Percentiles rank a stretch among this genome's conserved stretches.
Conservation (phyloP, 2,888 invertebrate genomes). For the Drosophila paramelanica region DNA sequence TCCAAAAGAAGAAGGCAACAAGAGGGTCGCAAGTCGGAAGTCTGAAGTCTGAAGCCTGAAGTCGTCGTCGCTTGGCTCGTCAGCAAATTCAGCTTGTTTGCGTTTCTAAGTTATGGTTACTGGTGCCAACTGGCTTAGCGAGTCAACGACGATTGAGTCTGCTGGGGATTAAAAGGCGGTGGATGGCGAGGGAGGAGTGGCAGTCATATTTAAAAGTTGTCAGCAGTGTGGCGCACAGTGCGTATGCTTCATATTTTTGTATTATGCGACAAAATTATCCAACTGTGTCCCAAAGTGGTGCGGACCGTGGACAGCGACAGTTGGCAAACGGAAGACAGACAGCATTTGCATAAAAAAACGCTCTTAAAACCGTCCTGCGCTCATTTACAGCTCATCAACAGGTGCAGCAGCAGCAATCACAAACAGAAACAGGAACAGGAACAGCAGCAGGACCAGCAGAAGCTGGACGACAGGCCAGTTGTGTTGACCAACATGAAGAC, state of each 20-base stretch:
- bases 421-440: background rate
- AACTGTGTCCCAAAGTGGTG: constrained; percentile 53
- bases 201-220: constrained; percentile 28
- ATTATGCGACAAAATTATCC: constrained; percentile 39
- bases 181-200: background rate
- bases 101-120: constrained; percentile 77
- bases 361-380: constrained; percentile 39
- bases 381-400: constrained; percentile 67
- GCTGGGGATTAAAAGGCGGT: background rate
- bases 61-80: constrained; percentile 52
- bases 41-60: background rate
- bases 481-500: constrained; percentile 51
- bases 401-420: constrained; percentile 40
- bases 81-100: constrained; percentile 76
- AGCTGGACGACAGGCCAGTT: constrained; percentile 13
- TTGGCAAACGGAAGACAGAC: constrained; percentile 26
- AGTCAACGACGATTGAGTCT: constrained; percentile 47
- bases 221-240: constrained; percentile 34
- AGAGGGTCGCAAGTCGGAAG: background rate
- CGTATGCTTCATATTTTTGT: constrained; percentile 54
- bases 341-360: constrained; percentile 63
- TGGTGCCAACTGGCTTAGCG: constrained; percentile 78
- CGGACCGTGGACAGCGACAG: constrained; percentile 41
- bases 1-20: background rate
- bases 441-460: background rate